A percentile compares a stretch with the other conserved stretches of the same genome.
Conservation (phyloP, 2,113 vertebrate species). For the Solea senegalensis region DNA sequence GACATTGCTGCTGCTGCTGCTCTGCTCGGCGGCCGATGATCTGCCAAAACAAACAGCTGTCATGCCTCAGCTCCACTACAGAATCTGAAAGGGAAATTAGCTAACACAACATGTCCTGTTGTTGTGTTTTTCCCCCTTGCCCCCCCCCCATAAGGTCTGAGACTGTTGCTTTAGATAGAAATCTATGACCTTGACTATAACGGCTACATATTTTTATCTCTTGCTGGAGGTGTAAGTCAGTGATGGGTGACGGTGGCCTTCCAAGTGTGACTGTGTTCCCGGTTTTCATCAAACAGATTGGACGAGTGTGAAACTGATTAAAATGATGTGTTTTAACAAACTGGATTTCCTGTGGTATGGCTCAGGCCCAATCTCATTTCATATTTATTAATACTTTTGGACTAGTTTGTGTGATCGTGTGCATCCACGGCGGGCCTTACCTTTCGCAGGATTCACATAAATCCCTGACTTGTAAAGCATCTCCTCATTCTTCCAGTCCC, state of each 20-base stretch:
- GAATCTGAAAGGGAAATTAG: constrained; percentile 75
- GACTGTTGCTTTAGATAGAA: constrained; percentile 23
- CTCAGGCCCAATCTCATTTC: background rate
- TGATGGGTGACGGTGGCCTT: constrained; percentile 7
- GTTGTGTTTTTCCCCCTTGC: constrained; percentile 35
- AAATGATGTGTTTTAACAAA: constrained; percentile 2
- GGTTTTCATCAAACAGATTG: constrained; percentile 17
- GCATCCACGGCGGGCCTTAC: constrained; percentile 74
- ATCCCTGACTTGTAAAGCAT: constrained; percentile 99
- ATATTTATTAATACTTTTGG: background rate
- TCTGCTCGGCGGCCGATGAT: constrained; percentile 27
- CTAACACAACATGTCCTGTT: constrained; percentile 60
- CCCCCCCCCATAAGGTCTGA: constrained; percentile 12
- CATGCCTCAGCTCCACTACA: constrained; percentile 56
- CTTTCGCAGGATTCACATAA: constrained; percentile 99
- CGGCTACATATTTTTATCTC: constrained; percentile 31
- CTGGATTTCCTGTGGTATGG: constrained; percentile 9
- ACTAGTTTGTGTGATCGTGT: background rate
- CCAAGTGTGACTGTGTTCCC: constrained; percentile 18
- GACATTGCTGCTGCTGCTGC: constrained; percentile 41
- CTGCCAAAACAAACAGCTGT: constrained; percentile 76
- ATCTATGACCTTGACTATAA: constrained; percentile 42
- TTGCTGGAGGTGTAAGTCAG: constrained; percentile 29
- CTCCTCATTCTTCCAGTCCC: constrained; percentile 97
- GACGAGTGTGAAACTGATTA: background rate